These are phyloP conservation scores for Erebia ligea DNA, from an alignment of 2,888 invertebrate species.

Conservation along the genomic window DNA sequence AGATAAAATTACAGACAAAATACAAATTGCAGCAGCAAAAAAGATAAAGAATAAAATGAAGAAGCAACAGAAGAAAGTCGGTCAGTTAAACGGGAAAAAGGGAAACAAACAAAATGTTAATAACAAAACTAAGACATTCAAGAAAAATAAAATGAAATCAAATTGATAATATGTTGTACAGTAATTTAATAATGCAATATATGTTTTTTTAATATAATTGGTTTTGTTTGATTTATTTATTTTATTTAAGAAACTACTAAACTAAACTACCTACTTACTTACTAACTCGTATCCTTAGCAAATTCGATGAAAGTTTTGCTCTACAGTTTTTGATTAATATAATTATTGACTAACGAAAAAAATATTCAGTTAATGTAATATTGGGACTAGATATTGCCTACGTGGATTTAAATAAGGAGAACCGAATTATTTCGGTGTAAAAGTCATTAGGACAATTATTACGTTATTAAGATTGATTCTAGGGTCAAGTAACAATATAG, in stretches of 20 bases:
- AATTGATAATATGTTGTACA: slow-evolving; percentile 18
- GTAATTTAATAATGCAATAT: background rate
- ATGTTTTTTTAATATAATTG: background rate
- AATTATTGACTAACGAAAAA: too few relatives aligned
- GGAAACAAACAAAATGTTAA: slow-evolving; percentile 51
- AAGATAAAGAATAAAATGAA: slow-evolving; percentile 67
- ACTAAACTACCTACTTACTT: too few relatives aligned
- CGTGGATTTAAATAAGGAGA: too few relatives aligned
- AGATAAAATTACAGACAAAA: slow-evolving; percentile 53
- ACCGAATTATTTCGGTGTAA: too few relatives aligned
- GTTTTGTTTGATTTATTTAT: background rate
- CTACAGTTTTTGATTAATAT: too few relatives aligned
- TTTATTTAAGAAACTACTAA: background rate
- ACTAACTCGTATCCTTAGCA: too few relatives aligned
- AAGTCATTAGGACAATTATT: too few relatives aligned
- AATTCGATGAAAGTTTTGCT: too few relatives aligned
- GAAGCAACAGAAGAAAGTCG: slow-evolving; percentile 68
- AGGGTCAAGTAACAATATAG: too few relatives aligned
- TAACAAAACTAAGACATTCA: slow-evolving; percentile 29
- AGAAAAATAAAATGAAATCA: slow-evolving; percentile 31
- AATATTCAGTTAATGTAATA: too few relatives aligned
- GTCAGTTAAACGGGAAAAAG: slow-evolving; percentile 58
- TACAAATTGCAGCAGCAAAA: slow-evolving; percentile 58
- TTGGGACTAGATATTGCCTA: too few relatives aligned
- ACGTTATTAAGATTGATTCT: too few relatives aligned